Evolutionary conservation across 2,797 vertebrate genomes (phyloP), one percentile per base, ranked within the genome.

Genomic region (Remorina albescens): DNA sequence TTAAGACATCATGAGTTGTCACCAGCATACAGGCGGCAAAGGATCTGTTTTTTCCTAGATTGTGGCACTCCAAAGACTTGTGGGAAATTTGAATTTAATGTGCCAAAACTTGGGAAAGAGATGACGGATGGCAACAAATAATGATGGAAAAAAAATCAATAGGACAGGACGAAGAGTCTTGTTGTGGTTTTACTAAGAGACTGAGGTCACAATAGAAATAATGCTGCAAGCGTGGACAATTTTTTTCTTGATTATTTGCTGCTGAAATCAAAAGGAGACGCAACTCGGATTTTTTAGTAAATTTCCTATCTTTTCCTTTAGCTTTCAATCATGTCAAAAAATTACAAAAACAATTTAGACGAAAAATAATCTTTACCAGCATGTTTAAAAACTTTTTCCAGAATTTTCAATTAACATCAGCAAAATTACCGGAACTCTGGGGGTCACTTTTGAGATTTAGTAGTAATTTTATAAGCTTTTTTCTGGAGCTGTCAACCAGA

Each of bases 1-100:
- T 70, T 47, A 80, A 86, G 82, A 89, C 78, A 81, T 89, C 89
- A 87, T 69, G 82, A 80, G 80, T 79, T 85, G 87, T 90, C 89
- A 85, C 78, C 60, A 53, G 77, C 84, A 73, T 49, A 82, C 84
- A 81, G 82, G 86, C 89, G 39, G 78, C 80, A 3, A 81, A 83
- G 88, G 90, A 88, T 83, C 81, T 62, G 64, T 80, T 87, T 74
- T 54, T 67, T 67, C 78, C 63, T 34, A 25, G 68, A 85, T 84
- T 87, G 84, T 81, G 85, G 76, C 78, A 74, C 89, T 87, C 75
- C 59, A 88, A 87, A 88, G 88, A 86, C 67, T 84, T 81, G 82
- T 75, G 81, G 77, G 77, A 72, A 82, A 73, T 66, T 83, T 77
- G 84, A 86, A 78, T 89, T 86, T 84, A 84, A 37, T 67, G 65